These are phyloP conservation scores for Bombycilla garrulus DNA, from an alignment of 2,113 vertebrate species.

Conservation along the genomic window DNA sequence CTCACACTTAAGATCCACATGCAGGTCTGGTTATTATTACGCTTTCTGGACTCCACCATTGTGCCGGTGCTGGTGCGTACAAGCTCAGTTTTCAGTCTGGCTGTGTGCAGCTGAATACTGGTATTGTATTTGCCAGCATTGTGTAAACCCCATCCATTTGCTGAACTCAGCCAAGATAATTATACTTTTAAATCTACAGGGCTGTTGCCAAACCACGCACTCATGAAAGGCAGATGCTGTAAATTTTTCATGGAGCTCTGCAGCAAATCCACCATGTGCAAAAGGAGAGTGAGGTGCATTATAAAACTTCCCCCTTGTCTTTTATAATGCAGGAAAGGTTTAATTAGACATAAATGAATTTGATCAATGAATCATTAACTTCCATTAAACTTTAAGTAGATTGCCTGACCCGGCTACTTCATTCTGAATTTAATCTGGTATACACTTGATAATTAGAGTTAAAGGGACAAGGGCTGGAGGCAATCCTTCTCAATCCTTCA, in stretches of 20 bases:
- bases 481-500: constrained; percentile 51
- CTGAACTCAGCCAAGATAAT: constrained; percentile 38
- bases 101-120: background rate
- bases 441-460: constrained; percentile 72
- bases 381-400: constrained; percentile 77
- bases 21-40: background rate
- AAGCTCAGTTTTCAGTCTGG: background rate
- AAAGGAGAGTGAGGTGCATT: background rate
- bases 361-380: constrained; percentile 82
- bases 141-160: constrained; percentile 1
- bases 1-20: background rate
- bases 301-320: constrained; percentile 44
- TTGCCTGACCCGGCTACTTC: constrained; percentile 70
- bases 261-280: background rate
- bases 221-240: background rate
- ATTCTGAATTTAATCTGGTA: constrained; percentile 71
- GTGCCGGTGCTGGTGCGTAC: background rate
- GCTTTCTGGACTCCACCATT: background rate
- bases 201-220: background rate
- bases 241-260: constrained; percentile 17
- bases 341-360: constrained; percentile 80
- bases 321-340: constrained; percentile 67
- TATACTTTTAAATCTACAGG: background rate
- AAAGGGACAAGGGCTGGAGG: constrained; percentile 64
- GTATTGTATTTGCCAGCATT: background rate